These are phyloP conservation scores for Sapayoa aenigma DNA, from an alignment of 2,113 vertebrate species.

Conservation along the genomic window DNA sequence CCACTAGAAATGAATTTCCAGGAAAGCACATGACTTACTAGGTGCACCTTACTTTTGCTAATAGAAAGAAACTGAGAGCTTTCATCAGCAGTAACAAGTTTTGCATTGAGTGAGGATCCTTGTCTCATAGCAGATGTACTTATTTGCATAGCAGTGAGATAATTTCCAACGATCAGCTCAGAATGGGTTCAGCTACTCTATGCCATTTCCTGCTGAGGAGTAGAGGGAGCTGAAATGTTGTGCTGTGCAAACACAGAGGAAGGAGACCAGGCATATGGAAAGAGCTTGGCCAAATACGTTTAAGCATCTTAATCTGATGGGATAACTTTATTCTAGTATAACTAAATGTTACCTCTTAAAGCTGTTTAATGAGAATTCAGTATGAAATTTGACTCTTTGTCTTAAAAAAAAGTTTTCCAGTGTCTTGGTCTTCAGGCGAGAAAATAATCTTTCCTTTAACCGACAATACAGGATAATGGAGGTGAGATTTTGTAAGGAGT, in stretches of 20 bases:
- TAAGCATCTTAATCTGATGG: background rate
- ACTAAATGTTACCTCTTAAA: background rate
- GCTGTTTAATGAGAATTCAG: background rate
- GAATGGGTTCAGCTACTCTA: background rate
- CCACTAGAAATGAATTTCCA: constrained; percentile 22
- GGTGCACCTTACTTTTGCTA: constrained; percentile 22
- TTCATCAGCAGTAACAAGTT: background rate
- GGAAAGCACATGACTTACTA: constrained; percentile 41
- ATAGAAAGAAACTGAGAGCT: constrained; percentile 40
- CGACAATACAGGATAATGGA: background rate
- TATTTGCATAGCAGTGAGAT: constrained; percentile 41
- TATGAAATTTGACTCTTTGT: background rate
- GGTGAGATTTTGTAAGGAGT: background rate
- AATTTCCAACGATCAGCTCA: background rate
- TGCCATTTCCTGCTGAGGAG: background rate
- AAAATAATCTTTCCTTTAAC: background rate
- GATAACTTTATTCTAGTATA: background rate
- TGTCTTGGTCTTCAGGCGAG: background rate
- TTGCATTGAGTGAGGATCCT: constrained; percentile 30
- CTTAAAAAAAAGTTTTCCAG: background rate
- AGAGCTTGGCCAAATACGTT: background rate
- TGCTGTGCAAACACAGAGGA: background rate
- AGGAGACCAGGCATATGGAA: background rate
- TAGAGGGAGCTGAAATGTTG: background rate
- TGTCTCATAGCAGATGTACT: background rate